These are phyloP conservation scores for Hippopotamus amphibius DNA, from an alignment of 2,113 vertebrate species.

Conservation along the genomic window DNA sequence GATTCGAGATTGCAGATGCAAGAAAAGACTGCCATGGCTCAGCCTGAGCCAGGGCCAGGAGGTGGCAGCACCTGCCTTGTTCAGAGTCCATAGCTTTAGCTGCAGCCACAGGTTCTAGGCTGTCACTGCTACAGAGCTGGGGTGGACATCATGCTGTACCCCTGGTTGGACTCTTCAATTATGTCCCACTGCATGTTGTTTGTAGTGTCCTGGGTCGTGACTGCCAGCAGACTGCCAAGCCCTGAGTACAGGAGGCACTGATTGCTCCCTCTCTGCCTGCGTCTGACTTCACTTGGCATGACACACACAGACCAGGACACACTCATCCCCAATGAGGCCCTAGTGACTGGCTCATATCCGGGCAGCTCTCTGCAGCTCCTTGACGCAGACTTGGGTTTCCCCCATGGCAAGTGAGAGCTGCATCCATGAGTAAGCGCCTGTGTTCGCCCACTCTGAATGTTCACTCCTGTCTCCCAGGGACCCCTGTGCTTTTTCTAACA, in stretches of 20 bases:
- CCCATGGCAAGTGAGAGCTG: background rate
- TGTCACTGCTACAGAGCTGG: background rate
- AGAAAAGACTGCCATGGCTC: background rate
- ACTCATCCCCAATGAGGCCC: slow-evolving; percentile 9
- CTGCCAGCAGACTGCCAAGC: slow-evolving; percentile 41
- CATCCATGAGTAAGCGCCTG: background rate
- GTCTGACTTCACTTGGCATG: slow-evolving; percentile 68
- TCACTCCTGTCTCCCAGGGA: background rate
- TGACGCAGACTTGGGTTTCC: slow-evolving; percentile 46
- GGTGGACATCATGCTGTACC: slow-evolving; percentile 18
- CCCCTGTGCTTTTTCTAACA: background rate
- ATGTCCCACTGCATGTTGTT: slow-evolving; percentile 23
- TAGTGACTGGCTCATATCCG: slow-evolving; percentile 41
- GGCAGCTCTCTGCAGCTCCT: slow-evolving; percentile 50
- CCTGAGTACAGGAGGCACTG: slow-evolving; percentile 59
- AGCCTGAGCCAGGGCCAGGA: slow-evolving; percentile 71
- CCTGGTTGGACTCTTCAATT: slow-evolving; percentile 52
- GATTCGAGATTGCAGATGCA: background rate
- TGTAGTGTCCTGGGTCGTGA: slow-evolving; percentile 57
- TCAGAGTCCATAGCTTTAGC: background rate
- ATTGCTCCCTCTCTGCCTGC: background rate
- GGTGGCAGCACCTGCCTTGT: slow-evolving; percentile 80
- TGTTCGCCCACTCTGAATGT: background rate
- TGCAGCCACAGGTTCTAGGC: background rate
- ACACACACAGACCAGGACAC: slow-evolving; percentile 16